Conservation (phyloP, 2,888 invertebrate genomes). For the Rotaria sp. region DNA sequence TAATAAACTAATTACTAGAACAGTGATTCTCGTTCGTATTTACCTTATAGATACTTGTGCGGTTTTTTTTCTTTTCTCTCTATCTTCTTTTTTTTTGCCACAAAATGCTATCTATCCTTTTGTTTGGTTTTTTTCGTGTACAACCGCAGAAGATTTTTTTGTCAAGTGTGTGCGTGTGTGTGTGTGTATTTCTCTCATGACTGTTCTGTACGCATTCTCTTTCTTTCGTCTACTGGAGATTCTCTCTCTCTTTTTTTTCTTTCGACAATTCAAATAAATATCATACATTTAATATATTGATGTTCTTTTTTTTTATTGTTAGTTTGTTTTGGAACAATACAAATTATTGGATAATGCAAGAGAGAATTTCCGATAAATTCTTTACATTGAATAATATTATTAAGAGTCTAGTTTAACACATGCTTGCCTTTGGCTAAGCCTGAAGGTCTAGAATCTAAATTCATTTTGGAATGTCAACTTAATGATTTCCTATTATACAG, state of each 20-base stretch:
- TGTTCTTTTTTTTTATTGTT: not conserved
- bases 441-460: too few relatives aligned
- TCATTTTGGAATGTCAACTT: too few relatives aligned
- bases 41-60: slow-evolving; percentile 19
- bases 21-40: slow-evolving; percentile 14
- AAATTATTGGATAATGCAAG: too few relatives aligned
- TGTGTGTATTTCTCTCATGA: not conserved
- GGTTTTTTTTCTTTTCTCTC: not conserved
- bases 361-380: too few relatives aligned
- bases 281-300: slow-evolving; percentile 16
- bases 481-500: too few relatives aligned
- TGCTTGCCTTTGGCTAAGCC: too few relatives aligned
- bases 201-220: slow-evolving; percentile 2
- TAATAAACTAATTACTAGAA: not conserved
- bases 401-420: too few relatives aligned
- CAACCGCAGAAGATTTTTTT: slow-evolving; percentile 7
- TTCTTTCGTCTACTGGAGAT: not conserved
- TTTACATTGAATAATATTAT: too few relatives aligned
- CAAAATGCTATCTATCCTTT: slow-evolving; percentile 19
- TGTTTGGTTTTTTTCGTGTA: slow-evolving; percentile 3
- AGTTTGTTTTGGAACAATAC: too few relatives aligned
- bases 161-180: slow-evolving; percentile 12
- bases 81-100: not conserved
- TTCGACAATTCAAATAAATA: slow-evolving; percentile 19
- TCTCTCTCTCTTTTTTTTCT: not conserved